Base-by-base conservation (phyloP, 2,113 vertebrate genomes). In the Eolophus roseicapilla region DNA sequence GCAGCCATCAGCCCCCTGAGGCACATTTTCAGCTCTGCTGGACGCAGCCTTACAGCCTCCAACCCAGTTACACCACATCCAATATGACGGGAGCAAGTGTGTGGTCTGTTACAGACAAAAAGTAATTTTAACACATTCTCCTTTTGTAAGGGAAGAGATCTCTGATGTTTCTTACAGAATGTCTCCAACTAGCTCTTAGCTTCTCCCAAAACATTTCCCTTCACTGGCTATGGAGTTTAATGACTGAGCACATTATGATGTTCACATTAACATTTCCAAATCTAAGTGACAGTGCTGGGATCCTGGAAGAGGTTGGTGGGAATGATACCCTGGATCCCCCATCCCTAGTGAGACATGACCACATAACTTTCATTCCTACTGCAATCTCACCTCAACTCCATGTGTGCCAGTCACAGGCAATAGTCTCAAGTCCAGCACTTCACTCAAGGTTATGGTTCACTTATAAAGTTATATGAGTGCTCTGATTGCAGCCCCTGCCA, bases 221-320 rank as follows among this genome's bases (percentile, higher is more conserved):
- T 88, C 80, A 28, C 33, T 50, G 69, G 12, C 17, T 64, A 35
- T 70, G 39, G n/a, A n/a, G 17, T 83, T 67, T 43, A 64, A 35
- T 76, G 57, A 39, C 47, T 59, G 65, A 85, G 19, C 55, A 55
- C 17, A 43, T 0, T 0, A 41, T 0, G 2, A 70, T 37, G 19
- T 25, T 31, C 46, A 49, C 23, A 43, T 68, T 10, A 71, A 31
- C 55, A 25, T 87, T 92, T 79, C 49, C 65, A 91, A 89, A 69
- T 28, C 19, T 10, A 64, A 79, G 21, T 52, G 44, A 24, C 52
- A 79, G 1, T n/a, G 47, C 33, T 87, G 65, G 35, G 18, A 65
- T 79, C 28, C 41, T 71, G 47, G 37, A 81, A 85, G n/a, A 86
- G 16, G 17, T 7, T 71, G 41, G 70, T 19, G 41, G 29, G 35